These are phyloP conservation scores for Philypnodon macrostomus DNA, from an alignment of 2,797 vertebrate species.

Conservation along the genomic window DNA sequence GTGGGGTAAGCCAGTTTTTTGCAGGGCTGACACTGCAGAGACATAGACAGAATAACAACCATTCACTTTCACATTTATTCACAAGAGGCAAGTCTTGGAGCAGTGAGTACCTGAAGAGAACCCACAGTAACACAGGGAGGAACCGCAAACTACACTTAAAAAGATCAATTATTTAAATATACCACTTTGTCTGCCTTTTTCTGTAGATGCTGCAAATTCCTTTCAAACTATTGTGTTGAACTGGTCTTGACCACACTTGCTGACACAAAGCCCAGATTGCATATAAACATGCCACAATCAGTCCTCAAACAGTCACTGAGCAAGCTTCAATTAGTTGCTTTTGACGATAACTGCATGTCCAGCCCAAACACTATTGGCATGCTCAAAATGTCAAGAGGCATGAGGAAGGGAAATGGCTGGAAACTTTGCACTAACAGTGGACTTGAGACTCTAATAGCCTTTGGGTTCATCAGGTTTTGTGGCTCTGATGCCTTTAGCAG, in stretches of 20 bases:
- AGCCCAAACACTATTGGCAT: conserved; percentile 38
- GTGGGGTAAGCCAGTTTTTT: no score
- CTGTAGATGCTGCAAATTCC: conserved; percentile 21
- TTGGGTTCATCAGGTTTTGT: conserved; percentile 59
- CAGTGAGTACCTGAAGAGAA: no score
- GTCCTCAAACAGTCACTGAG: conserved; percentile 8
- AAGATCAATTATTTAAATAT: conserved; percentile 18
- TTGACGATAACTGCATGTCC: conserved; percentile 34
- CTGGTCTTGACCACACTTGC: conserved; percentile 23
- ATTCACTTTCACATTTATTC: no score
- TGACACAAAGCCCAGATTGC: conserved; percentile 34
- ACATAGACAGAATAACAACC: no score
- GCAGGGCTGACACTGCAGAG: no score
- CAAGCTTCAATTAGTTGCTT: conserved; percentile 23
- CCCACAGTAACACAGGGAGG: no score
- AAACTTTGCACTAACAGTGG: conserved; percentile 53
- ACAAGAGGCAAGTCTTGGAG: no score
- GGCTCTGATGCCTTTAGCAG: conserved; percentile 69
- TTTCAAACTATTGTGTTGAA: conserved; percentile 5
- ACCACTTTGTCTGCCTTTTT: not conserved
- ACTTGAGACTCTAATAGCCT: conserved; percentile 45
- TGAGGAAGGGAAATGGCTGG: conserved; percentile 62
- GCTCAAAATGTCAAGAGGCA: conserved; percentile 45
- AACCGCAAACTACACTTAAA: no score
- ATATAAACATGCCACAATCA: conserved; percentile 20